These are phyloP conservation scores for Chiloscyllium plagiosum DNA, from an alignment of 2,113 vertebrate genomes.

Conservation along the genomic window DNA sequence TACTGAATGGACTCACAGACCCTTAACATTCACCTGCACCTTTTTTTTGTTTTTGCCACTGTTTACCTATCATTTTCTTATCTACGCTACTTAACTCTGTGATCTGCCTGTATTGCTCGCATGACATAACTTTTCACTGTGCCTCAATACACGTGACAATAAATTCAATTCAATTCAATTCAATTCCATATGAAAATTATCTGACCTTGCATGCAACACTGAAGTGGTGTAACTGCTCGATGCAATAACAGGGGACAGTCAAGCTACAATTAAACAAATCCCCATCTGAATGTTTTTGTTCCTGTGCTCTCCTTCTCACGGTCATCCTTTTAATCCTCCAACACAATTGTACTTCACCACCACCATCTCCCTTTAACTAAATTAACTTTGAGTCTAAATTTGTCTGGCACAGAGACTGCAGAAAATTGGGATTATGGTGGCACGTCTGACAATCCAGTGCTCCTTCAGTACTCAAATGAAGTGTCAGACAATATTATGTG, in stretches of 20 bases:
- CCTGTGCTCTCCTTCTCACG: not conserved
- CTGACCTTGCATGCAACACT: not conserved
- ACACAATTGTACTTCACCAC: not conserved
- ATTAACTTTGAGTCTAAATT: not conserved
- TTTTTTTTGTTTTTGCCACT: no score
- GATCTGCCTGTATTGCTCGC: no score
- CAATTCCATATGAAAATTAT: not conserved
- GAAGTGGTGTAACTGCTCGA: not conserved
- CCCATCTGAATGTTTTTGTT: not conserved
- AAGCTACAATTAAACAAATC: not conserved
- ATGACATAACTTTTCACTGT: no score
- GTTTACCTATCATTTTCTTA: no score
- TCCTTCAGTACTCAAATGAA: not conserved
- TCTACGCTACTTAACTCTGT: no score
- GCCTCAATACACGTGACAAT: no score
- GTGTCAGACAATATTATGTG: constrained; percentile 8
- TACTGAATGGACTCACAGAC: no score
- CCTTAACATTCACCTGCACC: no score
- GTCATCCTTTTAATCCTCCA: not conserved
- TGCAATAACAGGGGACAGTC: not conserved
- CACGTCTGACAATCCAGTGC: not conserved
- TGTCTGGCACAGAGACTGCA: not conserved
- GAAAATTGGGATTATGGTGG: not conserved
- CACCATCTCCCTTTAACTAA: not conserved
- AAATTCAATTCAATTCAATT: no score